Base-by-base conservation (phyloP, 2,888 invertebrate genomes). In the Epirrhoe alternata region DNA sequence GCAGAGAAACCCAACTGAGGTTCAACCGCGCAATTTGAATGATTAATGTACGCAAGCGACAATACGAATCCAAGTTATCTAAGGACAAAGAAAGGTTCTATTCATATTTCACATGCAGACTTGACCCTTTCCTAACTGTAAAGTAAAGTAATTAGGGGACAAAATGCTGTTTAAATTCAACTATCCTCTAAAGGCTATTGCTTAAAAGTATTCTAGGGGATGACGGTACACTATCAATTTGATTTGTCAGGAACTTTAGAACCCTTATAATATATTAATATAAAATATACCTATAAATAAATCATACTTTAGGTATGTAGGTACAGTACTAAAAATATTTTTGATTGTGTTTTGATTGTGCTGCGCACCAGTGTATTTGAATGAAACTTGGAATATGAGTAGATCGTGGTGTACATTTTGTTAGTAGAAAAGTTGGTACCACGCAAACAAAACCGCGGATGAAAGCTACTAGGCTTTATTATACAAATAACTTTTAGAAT, bases 71-170 rank as follows among this genome's bases (percentile, higher is more conserved):
- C 83, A 70, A 81, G 85, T 85, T 87, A 87, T 86, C 86, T 85
- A 74, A 75, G 79, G 74, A 86, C 88, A 87, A 87, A 86, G 86
- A 85, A 86, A 86, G 90, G 86, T 83, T 24, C 87, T 85, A 88
- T 89, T 89, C 90, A 90, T 87, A 89, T 82, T 86, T 90, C 91
- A 90, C 78, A 82, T 80, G 83, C 91, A 91, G 90, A 82, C 84
- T 88, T 90, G 90, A 90, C 90, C 91, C 90, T 89, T 90, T 82
- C 82, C 77, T 77, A 73, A 73, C 77, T 77, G 65, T 77, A 74
- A 54, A 65, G 61, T 69, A 71, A 72, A 64, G 54, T 68, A 72
- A 60, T 66, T 70, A 71, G 7, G 55, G 54, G 60, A 69, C 78
- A 78, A 64, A 78, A 82, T 45, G 74, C 56, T 69, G 62, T 57